phyloP scores from a whole-genome alignment of 2,888 invertebrate genomes.

The Neuroscelio doddi region DNA sequence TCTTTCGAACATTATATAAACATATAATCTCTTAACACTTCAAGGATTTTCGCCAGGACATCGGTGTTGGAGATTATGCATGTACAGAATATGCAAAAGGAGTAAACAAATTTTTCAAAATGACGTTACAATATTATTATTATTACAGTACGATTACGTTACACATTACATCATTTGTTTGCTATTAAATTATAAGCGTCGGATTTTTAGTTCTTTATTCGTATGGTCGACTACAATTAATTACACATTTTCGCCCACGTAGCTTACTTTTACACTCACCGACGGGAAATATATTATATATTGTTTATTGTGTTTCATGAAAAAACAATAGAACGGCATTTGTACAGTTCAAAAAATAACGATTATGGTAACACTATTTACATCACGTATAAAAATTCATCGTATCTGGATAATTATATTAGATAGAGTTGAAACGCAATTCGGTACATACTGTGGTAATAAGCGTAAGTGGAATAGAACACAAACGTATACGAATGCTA shows the following conservation, averaged over 20 bases:
- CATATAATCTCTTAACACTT: conserved; percentile 15
- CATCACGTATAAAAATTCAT: neutral
- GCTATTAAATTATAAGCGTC: conserved; percentile 68
- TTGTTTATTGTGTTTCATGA: no score
- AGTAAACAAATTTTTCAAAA: conserved; percentile 52
- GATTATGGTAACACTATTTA: neutral
- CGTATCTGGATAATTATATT: neutral
- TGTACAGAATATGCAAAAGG: conserved; percentile 57
- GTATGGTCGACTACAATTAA: conserved; percentile 45
- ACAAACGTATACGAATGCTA: no score
- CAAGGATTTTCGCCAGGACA: conserved; percentile 69
- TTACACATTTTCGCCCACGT: conserved; percentile 36
- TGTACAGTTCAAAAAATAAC: conserved; percentile 6
- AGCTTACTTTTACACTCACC: neutral
- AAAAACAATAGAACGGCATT: neutral
- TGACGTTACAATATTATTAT: conserved; percentile 64
- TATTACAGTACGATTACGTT: conserved; percentile 67
- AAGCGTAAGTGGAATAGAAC: no score
- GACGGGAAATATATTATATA: neutral
- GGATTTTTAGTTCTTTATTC: conserved; percentile 53
- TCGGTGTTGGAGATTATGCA: conserved; percentile 55
- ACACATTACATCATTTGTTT: conserved; percentile 65
- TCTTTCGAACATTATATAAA: conserved; percentile 23
- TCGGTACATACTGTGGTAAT: neutral
- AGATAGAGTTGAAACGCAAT: neutral